These are phyloP conservation scores for Apostichopus californicus DNA, from an alignment of 35 echinoderm and acorn worm species.

Conservation along the genomic window DNA sequence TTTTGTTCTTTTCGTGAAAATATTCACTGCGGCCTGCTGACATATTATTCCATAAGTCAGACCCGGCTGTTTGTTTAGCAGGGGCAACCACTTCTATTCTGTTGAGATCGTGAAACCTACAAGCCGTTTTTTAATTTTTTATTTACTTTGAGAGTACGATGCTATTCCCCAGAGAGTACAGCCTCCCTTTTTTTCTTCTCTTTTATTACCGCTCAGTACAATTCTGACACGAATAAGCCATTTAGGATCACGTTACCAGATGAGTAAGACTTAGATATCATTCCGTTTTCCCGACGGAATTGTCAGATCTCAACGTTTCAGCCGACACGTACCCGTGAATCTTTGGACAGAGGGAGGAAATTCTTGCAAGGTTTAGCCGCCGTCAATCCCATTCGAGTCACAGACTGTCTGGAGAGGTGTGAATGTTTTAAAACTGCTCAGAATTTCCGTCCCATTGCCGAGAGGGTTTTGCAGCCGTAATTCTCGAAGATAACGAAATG, in stretches of 20 bases:
- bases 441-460: neutral
- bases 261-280: neutral
- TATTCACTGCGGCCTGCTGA: too few species aligned
- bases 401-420: constrained; percentile 21
- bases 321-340: neutral
- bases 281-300: neutral
- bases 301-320: neutral
- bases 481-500: neutral
- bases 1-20: too few species aligned
- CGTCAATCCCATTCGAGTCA: neutral
- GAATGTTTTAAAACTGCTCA: neutral
- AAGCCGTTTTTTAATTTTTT: neutral
- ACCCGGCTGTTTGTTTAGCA: too few species aligned
- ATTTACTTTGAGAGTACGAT: neutral
- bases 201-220: too few species aligned
- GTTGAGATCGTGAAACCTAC: neutral
- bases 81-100: neutral
- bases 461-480: neutral
- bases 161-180: neutral
- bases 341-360: neutral
- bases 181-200: too few species aligned
- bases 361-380: neutral
- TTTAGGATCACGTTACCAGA: neutral
- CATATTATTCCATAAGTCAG: too few species aligned
- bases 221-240: neutral